Evolutionary conservation across 2,113 vertebrate genomes (phyloP).

Genomic region (Callocephalon fimbriatum): DNA sequence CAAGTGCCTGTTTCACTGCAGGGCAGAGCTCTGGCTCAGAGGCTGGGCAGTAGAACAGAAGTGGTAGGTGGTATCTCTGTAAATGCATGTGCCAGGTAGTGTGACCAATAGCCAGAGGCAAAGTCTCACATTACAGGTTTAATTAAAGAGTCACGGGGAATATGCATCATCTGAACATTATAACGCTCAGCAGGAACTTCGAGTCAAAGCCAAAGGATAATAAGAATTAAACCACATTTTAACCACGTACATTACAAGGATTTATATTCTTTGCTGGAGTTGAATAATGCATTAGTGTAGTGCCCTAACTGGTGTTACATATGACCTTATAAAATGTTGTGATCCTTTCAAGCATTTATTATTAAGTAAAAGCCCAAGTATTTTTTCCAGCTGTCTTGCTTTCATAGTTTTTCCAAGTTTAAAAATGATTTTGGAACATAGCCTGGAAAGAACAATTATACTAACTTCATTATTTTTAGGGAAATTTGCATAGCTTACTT

Average conservation of each 20-base stretch:
- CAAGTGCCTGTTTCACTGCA: fast-evolving
- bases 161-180: neutral
- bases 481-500: constrained; percentile 1
- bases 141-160: neutral
- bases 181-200: neutral
- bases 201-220: constrained; percentile 16
- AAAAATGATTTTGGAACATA: neutral
- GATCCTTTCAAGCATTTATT: neutral
- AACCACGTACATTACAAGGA: constrained; percentile 4
- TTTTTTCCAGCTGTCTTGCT: neutral
- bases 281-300: constrained; percentile 40
- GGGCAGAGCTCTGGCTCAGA: neutral
- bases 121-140: neutral
- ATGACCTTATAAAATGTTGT: constrained; percentile 50
- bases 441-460: neutral
- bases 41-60: neutral
- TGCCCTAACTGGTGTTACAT: constrained; percentile 11
- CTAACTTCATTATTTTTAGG: constrained; percentile 6
- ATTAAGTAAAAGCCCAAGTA: neutral
- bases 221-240: constrained; percentile 46
- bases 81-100: neutral
- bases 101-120: neutral
- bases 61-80: neutral
- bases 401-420: neutral
- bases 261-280: constrained; percentile 45